phyloP scores from a whole-genome alignment of 2,113 vertebrate species.

The Crotalus viridis region DNA sequence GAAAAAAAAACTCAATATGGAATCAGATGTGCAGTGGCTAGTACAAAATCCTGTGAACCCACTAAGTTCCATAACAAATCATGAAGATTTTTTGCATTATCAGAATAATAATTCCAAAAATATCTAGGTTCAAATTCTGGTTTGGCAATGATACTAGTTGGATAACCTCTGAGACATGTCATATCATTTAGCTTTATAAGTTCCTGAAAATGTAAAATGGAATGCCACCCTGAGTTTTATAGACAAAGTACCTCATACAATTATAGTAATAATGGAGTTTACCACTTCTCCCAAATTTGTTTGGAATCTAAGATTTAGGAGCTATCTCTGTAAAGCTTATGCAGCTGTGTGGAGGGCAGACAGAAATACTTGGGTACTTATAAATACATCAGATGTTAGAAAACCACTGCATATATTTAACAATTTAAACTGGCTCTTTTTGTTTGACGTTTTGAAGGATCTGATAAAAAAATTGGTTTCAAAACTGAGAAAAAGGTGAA shows the following conservation, averaged over 20 bases:
- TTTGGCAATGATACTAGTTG: background rate
- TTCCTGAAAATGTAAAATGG: background rate
- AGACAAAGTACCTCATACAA: background rate
- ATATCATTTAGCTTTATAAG: background rate
- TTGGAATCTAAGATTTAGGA: background rate
- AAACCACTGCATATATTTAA: background rate
- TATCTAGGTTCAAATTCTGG: background rate
- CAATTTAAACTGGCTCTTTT: background rate
- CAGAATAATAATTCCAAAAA: background rate
- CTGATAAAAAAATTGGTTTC: background rate
- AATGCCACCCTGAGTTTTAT: background rate
- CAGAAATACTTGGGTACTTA: background rate
- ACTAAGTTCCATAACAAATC: background rate
- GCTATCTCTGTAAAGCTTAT: background rate
- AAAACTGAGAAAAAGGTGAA: background rate
- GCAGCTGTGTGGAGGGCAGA: background rate
- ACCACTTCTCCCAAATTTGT: background rate
- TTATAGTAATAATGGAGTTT: background rate
- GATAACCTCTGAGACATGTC: background rate
- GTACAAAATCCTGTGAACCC: background rate
- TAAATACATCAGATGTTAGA: background rate
- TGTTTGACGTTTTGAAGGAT: background rate
- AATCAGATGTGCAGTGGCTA: background rate
- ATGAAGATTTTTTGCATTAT: background rate
- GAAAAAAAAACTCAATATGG: background rate